These are phyloP conservation scores for Euphonia xanthogaster DNA, from an alignment of 2,797 vertebrate species.

Conservation along the genomic window DNA sequence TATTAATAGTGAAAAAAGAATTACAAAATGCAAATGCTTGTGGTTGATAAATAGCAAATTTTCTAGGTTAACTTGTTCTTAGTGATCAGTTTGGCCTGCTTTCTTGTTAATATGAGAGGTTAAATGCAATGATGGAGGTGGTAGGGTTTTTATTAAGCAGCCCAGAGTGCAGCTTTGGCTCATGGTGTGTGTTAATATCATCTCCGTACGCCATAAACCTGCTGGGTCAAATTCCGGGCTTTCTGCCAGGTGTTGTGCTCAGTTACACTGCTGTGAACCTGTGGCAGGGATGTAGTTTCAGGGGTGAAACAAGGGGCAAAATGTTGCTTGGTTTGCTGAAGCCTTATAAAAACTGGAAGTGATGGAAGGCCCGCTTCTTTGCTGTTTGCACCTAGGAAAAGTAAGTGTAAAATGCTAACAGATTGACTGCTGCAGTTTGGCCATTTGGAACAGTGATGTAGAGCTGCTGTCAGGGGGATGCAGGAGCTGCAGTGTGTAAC, in stretches of 20 bases:
- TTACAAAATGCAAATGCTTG: not conserved
- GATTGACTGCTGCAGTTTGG: not conserved
- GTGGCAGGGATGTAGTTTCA: not conserved
- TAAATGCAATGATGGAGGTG: not conserved
- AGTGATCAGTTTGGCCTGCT: not conserved
- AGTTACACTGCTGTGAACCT: not conserved
- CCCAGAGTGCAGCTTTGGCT: not conserved
- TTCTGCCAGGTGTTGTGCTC: constrained; percentile 34
- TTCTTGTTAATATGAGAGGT: constrained; percentile 19
- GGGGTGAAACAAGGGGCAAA: constrained; percentile 1
- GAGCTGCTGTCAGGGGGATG: not conserved
- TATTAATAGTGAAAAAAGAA: not conserved
- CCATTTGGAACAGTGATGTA: not conserved
- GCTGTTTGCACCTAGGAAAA: not conserved
- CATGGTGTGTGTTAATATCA: constrained; percentile 32
- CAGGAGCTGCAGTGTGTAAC: not conserved
- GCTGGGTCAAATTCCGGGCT: constrained; percentile 32
- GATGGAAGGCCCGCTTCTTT: constrained; percentile 2
- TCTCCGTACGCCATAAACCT: not conserved
- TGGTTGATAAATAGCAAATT: not conserved
- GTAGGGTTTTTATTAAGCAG: constrained; percentile 15
- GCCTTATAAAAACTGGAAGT: not conserved
- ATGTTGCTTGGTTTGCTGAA: not conserved
- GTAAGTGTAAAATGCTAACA: constrained; percentile 8
- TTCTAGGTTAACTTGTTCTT: not conserved